phyloP scores from a whole-genome alignment of 2,888 invertebrate genomes.

The Minunthozetes semirufus region DNA sequence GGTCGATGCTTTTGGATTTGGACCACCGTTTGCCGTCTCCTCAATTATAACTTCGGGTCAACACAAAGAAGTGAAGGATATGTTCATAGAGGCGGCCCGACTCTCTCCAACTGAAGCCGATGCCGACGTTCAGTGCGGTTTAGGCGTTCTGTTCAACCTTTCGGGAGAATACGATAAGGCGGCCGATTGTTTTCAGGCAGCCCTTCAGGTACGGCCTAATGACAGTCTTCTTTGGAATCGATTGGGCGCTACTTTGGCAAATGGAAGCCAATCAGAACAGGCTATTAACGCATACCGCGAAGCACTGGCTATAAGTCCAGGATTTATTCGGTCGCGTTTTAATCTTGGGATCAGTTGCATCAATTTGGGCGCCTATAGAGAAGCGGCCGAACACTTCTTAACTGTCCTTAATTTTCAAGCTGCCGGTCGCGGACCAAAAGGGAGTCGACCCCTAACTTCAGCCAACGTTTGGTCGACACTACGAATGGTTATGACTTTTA shows the following conservation, averaged over 20 bases:
- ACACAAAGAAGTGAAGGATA: conserved; percentile 62
- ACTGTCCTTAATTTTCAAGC: conserved; percentile 83
- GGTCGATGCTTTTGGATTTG: background rate
- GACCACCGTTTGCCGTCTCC: background rate
- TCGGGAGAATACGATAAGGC: conserved; percentile 92
- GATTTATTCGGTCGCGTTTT: conserved; percentile 91
- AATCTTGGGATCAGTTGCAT: conserved; percentile 97
- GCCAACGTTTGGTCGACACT: conserved; percentile 91
- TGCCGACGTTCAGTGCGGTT: conserved; percentile 82
- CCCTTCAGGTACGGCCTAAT: conserved; percentile 70
- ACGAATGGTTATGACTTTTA: conserved; percentile 72
- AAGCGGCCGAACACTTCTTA: conserved; percentile 91
- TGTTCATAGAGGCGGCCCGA: conserved; percentile 66
- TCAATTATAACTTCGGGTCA: conserved; percentile 48
- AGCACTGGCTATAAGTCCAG: conserved; percentile 83
- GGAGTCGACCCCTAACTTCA: conserved; percentile 60
- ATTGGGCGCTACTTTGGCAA: conserved; percentile 92
- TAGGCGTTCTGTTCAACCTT: conserved; percentile 91
- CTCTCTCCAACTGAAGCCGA: conserved; percentile 62
- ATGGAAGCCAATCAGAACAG: conserved; percentile 87
- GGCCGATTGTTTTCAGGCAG: conserved; percentile 87
- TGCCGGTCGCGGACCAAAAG: conserved; percentile 58
- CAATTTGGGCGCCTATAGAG: conserved; percentile 80
- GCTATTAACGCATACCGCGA: conserved; percentile 91
- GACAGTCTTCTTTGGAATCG: conserved; percentile 95